Evolutionary conservation across 1,140 invertebrate genomes (phyloP).

Genomic region (Chymomyza costata): DNA sequence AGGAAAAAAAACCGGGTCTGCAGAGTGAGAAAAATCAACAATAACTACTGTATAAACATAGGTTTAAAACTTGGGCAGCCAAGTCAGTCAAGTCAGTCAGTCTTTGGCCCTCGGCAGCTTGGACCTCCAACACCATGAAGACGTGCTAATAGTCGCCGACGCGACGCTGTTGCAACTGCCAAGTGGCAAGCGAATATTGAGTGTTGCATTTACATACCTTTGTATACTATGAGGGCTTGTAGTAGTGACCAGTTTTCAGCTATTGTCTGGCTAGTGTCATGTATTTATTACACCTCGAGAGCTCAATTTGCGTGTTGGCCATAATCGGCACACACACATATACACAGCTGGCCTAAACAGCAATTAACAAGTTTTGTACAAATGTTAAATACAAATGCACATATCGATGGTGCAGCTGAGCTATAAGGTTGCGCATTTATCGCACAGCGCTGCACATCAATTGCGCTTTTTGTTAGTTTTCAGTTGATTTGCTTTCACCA

Average conservation of each 20-base stretch:
- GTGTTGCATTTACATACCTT: constrained; percentile 3
- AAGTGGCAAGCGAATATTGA: neutral
- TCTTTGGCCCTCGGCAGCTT: neutral
- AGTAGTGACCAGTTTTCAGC: neutral
- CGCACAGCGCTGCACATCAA: too few relatives aligned
- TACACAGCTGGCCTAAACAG: too few relatives aligned
- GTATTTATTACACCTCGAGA: constrained; percentile 5
- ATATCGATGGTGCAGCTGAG: too few relatives aligned
- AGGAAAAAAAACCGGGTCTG: constrained; percentile 1
- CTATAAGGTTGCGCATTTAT: too few relatives aligned
- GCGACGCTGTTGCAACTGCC: neutral
- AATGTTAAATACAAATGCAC: too few relatives aligned
- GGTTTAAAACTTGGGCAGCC: neutral
- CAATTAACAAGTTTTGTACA: constrained; percentile 1
- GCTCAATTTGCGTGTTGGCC: constrained; percentile 6
- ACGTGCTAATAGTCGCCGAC: constrained; percentile 2
- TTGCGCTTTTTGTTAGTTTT: too few relatives aligned
- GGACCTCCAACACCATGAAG: constrained; percentile 3
- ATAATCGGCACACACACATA: neutral
- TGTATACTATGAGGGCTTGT: neutral
- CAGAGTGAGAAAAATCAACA: constrained; percentile 50
- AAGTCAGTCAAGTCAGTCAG: neutral
- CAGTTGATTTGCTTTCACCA: too few relatives aligned
- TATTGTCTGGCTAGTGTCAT: neutral
- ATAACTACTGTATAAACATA: constrained; percentile 46